Percentiles rank a stretch among this genome's conserved stretches.
Conservation (phyloP, 2,797 vertebrate species). For the Mormyrops attenuatus region DNA sequence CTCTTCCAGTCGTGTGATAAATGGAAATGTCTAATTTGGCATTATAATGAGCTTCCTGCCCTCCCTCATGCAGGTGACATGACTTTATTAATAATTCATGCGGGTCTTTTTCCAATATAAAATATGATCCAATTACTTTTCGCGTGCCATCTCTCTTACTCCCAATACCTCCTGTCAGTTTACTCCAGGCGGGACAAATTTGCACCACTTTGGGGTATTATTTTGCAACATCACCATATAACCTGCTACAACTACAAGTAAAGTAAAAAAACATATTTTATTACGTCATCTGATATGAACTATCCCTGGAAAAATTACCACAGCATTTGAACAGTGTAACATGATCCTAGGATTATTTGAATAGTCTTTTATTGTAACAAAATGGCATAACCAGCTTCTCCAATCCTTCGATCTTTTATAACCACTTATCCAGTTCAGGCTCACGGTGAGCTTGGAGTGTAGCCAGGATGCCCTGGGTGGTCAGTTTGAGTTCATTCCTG, state of each 20-base stretch:
- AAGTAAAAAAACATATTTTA: background rate
- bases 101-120: slow-evolving; percentile 30
- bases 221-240: background rate
- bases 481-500: background rate
- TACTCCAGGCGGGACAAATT: slow-evolving; percentile 8
- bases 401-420: background rate
- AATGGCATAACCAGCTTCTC: background rate
- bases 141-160: background rate
- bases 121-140: slow-evolving; percentile 38
- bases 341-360: background rate
- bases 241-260: background rate
- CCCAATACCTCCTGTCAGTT: slow-evolving; percentile 14
- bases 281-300: background rate
- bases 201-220: background rate
- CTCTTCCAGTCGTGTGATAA: slow-evolving; percentile 29
- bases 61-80: slow-evolving; percentile 26
- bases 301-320: background rate
- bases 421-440: background rate
- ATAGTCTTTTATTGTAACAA: background rate
- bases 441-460: background rate
- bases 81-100: slow-evolving; percentile 42
- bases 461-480: background rate
- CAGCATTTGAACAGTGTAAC: background rate
- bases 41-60: slow-evolving; percentile 39
- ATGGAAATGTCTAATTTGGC: slow-evolving; percentile 35